A percentile compares a stretch with the other conserved stretches of the same genome.
Evolutionary conservation across 1,140 invertebrate genomes (phyloP).

Genomic region (Eumaeus atala): DNA sequence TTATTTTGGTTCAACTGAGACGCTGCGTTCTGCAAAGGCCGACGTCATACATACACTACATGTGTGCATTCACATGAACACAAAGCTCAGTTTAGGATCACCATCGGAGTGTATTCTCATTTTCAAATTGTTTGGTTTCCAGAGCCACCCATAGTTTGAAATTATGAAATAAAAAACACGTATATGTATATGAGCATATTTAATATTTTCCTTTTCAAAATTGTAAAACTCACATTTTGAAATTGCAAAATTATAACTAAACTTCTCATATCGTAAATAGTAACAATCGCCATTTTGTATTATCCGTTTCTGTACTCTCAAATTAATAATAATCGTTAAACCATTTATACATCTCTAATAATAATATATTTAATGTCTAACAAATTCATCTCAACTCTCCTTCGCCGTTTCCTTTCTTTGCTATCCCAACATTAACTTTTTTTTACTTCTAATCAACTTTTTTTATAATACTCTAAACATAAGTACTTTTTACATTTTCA

Average conservation of each 20-base stretch:
- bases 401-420: conserved; percentile 43
- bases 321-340: conserved; percentile 70
- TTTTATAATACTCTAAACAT: conserved; percentile 64
- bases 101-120: too few relatives aligned
- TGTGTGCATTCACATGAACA: too few relatives aligned
- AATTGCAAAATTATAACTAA: conserved; percentile 74
- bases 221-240: conserved; percentile 75
- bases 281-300: conserved; percentile 67
- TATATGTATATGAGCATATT: conserved; percentile 70
- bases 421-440: conserved; percentile 62
- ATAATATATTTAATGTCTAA: conserved; percentile 72
- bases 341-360: conserved; percentile 71
- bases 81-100: too few relatives aligned
- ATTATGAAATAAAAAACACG: conserved; percentile 41
- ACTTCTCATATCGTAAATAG: conserved; percentile 71
- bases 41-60: too few relatives aligned
- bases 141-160: too few relatives aligned
- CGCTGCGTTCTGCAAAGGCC: too few relatives aligned
- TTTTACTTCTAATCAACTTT: conserved; percentile 60
- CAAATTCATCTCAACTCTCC: conserved; percentile 68
- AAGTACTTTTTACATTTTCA: conserved; percentile 57
- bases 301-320: conserved; percentile 55
- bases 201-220: conserved; percentile 74
- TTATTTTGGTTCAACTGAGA: too few relatives aligned
- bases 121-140: too few relatives aligned